Base-by-base conservation (phyloP, 2,113 vertebrate species). In the Trachemys scripta region DNA sequence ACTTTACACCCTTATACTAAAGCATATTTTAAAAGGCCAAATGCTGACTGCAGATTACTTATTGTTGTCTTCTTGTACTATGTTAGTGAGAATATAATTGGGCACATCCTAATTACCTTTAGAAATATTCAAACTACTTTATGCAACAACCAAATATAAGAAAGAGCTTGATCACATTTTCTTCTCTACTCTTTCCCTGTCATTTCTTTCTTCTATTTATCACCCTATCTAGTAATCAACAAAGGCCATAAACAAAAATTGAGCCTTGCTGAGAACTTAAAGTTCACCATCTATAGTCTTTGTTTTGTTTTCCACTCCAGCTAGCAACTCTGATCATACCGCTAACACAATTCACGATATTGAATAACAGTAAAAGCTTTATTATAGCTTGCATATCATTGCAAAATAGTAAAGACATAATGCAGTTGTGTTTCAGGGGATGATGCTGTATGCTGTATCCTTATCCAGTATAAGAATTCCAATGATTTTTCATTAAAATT, bases 401-500 rank as follows among this genome's bases (percentile, higher is more conserved):
- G 0, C 38, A 88, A 56, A 88, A 90, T 29, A 95, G 38, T 87
- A 42, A 96, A 95, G 90, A 93, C 62, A 57, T 86, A 89, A 87
- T 79, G 62, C 86, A 93, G 78, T 49, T 86, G 47, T 94, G 93
- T 90, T 97, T 95, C 94, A 97, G 93, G 79, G 84, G 59, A 93
- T 69, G 86, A n/a, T 88, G 90, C 78, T 78, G n/a, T 22, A 17
- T 49, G 72, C 81, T 87, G 29, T 82, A 50, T 35, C 80, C 96
- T 97, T 97, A 93, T 95, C 94, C 80, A 88, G 12, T 80, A 89
- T 75, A 16, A 88, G 19, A 93, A 27, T 93, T 86, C 65, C 85
- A 93, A 85, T 79, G 85, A 96, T 96, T 97, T 90, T 96, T 98
- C 94, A 97, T 94, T 97, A 98, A 97, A 98, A 96, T 90, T 6